phyloP scores from a whole-genome alignment of 2,888 invertebrate species.

The Ernsta delagoae region DNA sequence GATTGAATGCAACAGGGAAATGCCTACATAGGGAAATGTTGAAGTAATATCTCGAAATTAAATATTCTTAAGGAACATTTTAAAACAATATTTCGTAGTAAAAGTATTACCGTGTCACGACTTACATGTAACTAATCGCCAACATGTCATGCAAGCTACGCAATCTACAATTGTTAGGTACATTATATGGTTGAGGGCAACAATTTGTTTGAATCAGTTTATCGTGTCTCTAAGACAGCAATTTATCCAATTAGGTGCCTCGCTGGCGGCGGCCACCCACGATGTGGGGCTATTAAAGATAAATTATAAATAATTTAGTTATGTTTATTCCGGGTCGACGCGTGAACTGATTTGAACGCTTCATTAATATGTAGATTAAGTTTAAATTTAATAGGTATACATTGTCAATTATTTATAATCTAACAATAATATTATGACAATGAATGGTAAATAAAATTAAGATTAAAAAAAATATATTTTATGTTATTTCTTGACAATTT shows the following conservation, averaged over 20 bases:
- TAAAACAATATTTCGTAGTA: too few species aligned
- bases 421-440: too few species aligned
- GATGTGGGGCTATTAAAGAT: slow-evolving; percentile 75
- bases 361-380: slow-evolving; percentile 32
- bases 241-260: slow-evolving; percentile 81
- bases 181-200: slow-evolving; percentile 62
- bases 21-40: too few species aligned
- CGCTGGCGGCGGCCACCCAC: slow-evolving; percentile 72
- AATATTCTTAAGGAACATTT: too few species aligned
- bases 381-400: slow-evolving; percentile 7
- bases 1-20: too few species aligned
- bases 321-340: slow-evolving; percentile 59
- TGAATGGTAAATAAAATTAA: too few species aligned
- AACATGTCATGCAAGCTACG: background rate
- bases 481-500: too few species aligned
- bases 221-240: slow-evolving; percentile 79
- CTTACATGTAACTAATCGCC: too few species aligned
- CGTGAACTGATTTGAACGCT: slow-evolving; percentile 57
- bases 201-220: slow-evolving; percentile 80
- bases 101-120: too few species aligned
- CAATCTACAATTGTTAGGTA: slow-evolving; percentile 47
- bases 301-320: slow-evolving; percentile 82
- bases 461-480: too few species aligned
- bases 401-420: slow-evolving; percentile 41
- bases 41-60: too few species aligned